Evolutionary conservation across 2,888 invertebrate species (phyloP).

Genomic region (Lasius fuliginosus): DNA sequence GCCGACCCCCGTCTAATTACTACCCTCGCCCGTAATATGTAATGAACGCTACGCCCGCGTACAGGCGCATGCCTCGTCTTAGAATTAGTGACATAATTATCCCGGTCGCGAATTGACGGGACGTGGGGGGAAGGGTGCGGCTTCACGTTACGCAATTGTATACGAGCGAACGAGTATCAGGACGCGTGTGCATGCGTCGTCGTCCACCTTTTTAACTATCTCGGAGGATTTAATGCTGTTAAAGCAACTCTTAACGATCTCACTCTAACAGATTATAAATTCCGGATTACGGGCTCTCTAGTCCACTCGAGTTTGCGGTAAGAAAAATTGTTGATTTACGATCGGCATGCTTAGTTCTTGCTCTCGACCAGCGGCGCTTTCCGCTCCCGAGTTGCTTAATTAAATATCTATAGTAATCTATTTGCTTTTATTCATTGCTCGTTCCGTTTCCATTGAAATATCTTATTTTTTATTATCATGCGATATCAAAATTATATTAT

Average conservation of each 20-base stretch:
- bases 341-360: slow-evolving; percentile 18
- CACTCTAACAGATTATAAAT: slow-evolving; percentile 49
- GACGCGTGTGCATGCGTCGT: slow-evolving; percentile 5
- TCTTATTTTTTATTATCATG: neutral
- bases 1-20: slow-evolving; percentile 61
- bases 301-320: neutral
- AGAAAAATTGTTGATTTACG: slow-evolving; percentile 38
- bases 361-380: slow-evolving; percentile 8
- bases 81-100: slow-evolving; percentile 49
- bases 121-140: slow-evolving; percentile 24
- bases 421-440: neutral
- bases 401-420: neutral
- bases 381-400: slow-evolving; percentile 1
- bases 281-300: slow-evolving; percentile 29
- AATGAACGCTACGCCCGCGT: slow-evolving; percentile 61
- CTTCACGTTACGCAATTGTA: slow-evolving; percentile 45
- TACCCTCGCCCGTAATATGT: slow-evolving; percentile 55
- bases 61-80: slow-evolving; percentile 34
- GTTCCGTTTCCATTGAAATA: neutral
- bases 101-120: slow-evolving; percentile 27
- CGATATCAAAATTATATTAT: no score
- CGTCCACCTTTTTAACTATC: slow-evolving; percentile 1
- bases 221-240: slow-evolving; percentile 6
- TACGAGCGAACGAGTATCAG: neutral
- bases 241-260: slow-evolving; percentile 46